Base-by-base conservation (phyloP, 2,888 invertebrate species). In the Eupithecia abbreviata region DNA sequence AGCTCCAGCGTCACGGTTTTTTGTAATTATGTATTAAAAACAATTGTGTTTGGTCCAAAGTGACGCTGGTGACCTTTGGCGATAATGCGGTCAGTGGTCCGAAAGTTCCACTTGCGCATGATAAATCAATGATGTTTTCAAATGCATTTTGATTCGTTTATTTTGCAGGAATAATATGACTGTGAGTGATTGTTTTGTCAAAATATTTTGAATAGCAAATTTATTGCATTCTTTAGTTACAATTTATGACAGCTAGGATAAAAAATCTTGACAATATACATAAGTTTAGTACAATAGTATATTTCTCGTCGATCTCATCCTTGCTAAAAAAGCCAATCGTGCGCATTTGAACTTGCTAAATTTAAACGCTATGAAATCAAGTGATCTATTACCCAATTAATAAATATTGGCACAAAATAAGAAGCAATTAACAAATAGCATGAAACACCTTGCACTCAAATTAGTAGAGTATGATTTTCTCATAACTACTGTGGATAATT, bases 1-100 rank as follows among this genome's bases (percentile, higher is more conserved):
- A 68, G 30, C 87, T 86, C 85, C 85, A 87, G 86, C 86, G 84
- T 89, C 84, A 88, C 83, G 10, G 41, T 75, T 80, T 79, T 81
- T 83, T 86, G 83, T 84, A 83, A 82, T 82, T 81, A 45, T 72
- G 4, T 82, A 79, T 82, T 80, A 81, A 84, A 77, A 83, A 82
- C 79, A 84, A 84, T 83, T 84, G 82, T 84, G 83, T 82, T 83
- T 78, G 81, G 83, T 86, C 84, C 84, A 87, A 86, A 62, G 58
- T 18, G 30, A 62, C 58, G 9, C 18, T 62, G 30, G 86, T 76
- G 78, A 85, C 86, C 85, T 87, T 82, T 78, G 45, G 10, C 12
- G 3, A 30, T 71, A 72, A 75, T 75, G 65, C 79, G 78, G 80
- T 78, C 82, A 81, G 76, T 80, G 77, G 73, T 78, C 79, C 68